These are phyloP conservation scores for Tachuris rubrigastra DNA, from an alignment of 2,113 vertebrate genomes.

Conservation along the genomic window DNA sequence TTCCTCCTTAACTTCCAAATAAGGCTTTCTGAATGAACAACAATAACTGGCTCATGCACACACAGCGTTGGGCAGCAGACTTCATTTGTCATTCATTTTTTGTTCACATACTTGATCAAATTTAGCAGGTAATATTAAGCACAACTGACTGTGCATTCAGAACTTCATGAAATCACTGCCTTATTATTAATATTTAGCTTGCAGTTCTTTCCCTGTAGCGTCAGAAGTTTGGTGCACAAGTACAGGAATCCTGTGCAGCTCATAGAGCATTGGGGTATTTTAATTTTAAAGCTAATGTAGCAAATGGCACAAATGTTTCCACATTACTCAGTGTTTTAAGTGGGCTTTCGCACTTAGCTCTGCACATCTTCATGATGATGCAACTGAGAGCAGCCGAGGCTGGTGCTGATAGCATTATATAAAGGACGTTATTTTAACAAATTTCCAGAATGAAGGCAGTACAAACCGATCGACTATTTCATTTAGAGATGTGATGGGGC, in stretches of 20 bases:
- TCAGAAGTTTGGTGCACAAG: not conserved
- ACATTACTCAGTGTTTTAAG: constrained; percentile 1
- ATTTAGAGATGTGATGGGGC: not conserved
- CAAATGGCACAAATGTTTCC: not conserved
- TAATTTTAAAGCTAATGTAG: not conserved
- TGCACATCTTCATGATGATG: not conserved
- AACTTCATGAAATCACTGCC: not conserved
- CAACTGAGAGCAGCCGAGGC: constrained; percentile 5
- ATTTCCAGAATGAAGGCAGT: not conserved
- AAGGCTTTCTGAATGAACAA: constrained; percentile 46
- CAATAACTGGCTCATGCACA: not conserved
- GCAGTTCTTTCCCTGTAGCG: not conserved
- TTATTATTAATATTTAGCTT: not conserved
- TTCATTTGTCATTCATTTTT: not conserved
- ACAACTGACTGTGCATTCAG: not conserved
- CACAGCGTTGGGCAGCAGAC: accelerated
- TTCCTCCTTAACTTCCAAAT: constrained; percentile 37
- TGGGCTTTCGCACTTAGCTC: constrained; percentile 38
- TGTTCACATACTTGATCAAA: not conserved
- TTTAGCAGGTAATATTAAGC: not conserved
- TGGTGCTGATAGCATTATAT: not conserved
- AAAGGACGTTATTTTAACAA: not conserved
- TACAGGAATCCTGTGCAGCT: not conserved
- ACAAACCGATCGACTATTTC: not conserved
- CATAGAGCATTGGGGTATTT: not conserved